Conservation (phyloP, 2,888 invertebrate species). For the Sinohyriopsis cumingii region DNA sequence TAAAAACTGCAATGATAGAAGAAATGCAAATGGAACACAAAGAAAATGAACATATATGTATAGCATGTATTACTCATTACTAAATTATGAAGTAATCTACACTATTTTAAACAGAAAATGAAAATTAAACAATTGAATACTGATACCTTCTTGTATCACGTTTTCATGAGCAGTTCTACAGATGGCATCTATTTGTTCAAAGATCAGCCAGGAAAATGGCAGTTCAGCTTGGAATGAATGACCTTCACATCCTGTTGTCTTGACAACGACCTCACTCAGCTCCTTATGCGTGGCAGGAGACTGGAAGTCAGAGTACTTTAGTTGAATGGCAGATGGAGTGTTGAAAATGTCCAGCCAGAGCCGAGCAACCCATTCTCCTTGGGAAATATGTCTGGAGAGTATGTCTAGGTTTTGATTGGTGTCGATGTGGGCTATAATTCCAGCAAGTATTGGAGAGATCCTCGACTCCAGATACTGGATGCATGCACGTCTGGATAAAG, state of each 20-base stretch:
- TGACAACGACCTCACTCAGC: constrained; percentile 35
- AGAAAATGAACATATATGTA: too few relatives aligned
- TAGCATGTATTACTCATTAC: too few relatives aligned
- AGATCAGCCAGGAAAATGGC: constrained; percentile 47
- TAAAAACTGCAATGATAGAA: too few relatives aligned
- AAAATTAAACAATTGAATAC: too few relatives aligned
- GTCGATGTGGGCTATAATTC: constrained; percentile 60
- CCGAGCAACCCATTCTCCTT: constrained; percentile 40
- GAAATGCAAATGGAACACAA: too few relatives aligned
- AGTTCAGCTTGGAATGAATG: constrained; percentile 18
- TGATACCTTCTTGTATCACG: too few relatives aligned
- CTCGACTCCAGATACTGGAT: constrained; percentile 55
- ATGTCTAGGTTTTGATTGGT: constrained; percentile 62
- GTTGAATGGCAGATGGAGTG: constrained; percentile 30
- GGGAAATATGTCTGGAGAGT: constrained; percentile 17
- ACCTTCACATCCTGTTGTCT: constrained; percentile 21
- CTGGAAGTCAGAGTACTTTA: constrained; percentile 24
- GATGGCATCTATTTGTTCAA: constrained; percentile 11
- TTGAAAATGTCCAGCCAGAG: constrained; percentile 57
- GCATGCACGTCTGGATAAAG: constrained; percentile 44
- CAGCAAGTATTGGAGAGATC: constrained; percentile 60
- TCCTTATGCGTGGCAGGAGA: constrained; percentile 20
- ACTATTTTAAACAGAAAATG: too few relatives aligned
- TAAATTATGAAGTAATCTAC: too few relatives aligned
- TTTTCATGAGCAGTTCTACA: background rate